Base-by-base conservation (phyloP, 2,888 invertebrate genomes). In the Orthonevra nobilis region DNA sequence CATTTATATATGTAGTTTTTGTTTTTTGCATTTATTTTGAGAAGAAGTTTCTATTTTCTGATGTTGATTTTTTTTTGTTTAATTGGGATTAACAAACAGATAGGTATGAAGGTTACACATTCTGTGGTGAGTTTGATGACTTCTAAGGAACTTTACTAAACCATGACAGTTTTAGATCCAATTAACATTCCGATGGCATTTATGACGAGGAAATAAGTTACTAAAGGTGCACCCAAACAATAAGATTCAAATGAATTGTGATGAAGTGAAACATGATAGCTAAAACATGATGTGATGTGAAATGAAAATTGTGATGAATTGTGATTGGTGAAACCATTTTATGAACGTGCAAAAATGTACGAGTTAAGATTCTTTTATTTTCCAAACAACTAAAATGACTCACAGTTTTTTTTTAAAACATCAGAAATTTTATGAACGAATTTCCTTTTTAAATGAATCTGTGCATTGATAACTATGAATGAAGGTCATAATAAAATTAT, bases 211-310 rank as follows among this genome's bases (percentile, higher is more conserved):
- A 40, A 42, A 36, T 1, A 44, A 32, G 34, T 54, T 48, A 61
- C 69, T 54, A 61, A 48, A n/a, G n/a, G 70, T 70, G 70, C 50
- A 64, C 75, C 70, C 54, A 61, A 61, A 58, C 38, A 23, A 26
- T 23, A 46, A 48, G 19, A 38, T 26, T 20, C 1, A 52, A 20
- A 34, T 52, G 20, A 34, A 32, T 46, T 61, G 52, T 46, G 60
- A 50, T 60, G 48, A 23, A 12, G 15, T 44, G 32, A 26, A 23
- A 34, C 28, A 23, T 61, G 15, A 17, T 5, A 40, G 10, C 48
- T 60, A 14, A 68, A 40, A n/a, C n/a, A n/a, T 23, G 3, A 23
- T 5, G 5, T 23, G 5, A 23, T 23, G 23, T 4, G 23, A 3
- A 23, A 3, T 23, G 5, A 23, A 23, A 23, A 23, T 23, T 50